Evolutionary conservation across 2,113 vertebrate species (phyloP).

Genomic region (Limnothrissa miodon): DNA sequence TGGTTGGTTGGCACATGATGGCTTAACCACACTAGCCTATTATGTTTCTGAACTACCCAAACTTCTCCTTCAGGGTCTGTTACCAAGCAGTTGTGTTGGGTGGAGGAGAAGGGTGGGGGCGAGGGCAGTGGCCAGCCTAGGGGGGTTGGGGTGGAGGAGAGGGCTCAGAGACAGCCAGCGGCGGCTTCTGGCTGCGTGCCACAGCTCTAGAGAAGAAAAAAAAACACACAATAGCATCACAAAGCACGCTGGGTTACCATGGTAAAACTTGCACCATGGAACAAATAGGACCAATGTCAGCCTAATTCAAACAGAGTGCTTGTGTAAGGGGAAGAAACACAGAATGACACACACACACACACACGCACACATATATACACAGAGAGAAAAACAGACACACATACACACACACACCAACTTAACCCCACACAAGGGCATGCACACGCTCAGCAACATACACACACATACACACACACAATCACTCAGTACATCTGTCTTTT

Average conservation of each 20-base stretch:
- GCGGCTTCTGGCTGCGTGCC: background rate
- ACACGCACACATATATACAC: background rate
- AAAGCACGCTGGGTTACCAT: constrained; percentile 2
- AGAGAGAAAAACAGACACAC: background rate
- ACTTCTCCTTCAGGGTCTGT: background rate
- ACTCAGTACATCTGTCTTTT: background rate
- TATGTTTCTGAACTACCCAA: background rate
- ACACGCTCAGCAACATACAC: background rate
- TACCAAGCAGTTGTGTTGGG: background rate
- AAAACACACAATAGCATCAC: background rate
- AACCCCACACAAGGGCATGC: background rate
- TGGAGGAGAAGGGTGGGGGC: background rate
- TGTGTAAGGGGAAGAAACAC: background rate
- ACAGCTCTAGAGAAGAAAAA: constrained; percentile 1
- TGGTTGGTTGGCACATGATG: background rate
- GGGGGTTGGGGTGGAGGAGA: background rate
- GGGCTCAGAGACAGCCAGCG: background rate
- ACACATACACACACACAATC: background rate
- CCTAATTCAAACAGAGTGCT: constrained; percentile 16
- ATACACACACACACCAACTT: background rate
- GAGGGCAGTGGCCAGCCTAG: background rate
- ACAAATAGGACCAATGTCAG: constrained; percentile 14
- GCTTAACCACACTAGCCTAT: background rate
- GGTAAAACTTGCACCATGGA: constrained; percentile 5
- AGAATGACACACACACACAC: background rate